These are phyloP conservation scores for Drosophila paramelanica DNA, from an alignment of 2,888 invertebrate genomes.

Conservation along the genomic window DNA sequence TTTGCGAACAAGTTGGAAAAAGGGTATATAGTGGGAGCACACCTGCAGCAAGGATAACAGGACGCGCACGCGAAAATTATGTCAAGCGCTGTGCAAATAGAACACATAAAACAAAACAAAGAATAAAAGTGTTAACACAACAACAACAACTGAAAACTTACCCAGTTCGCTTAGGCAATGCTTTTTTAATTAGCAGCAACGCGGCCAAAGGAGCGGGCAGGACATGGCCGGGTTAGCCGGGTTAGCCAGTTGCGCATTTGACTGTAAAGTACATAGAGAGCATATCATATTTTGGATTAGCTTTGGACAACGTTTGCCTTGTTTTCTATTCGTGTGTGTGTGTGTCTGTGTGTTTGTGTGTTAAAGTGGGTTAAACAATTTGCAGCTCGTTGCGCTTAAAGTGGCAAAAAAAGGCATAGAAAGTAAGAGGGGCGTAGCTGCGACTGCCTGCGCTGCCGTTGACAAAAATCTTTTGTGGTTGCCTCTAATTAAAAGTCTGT, in stretches of 20 bases:
- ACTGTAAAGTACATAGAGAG: conserved; percentile 52
- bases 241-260: conserved; percentile 49
- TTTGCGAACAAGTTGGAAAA: conserved; percentile 51
- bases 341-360: conserved; percentile 10
- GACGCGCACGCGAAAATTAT: conserved; percentile 42
- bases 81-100: conserved; percentile 71
- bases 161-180: conserved; percentile 42
- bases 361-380: conserved; percentile 59
- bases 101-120: conserved; percentile 16
- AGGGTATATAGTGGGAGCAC: conserved; percentile 27
- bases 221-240: not conserved
- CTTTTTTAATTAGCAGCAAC: conserved; percentile 57
- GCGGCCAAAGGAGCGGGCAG: not conserved
- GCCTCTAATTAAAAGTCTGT: conserved; percentile 73
- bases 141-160: conserved; percentile 34
- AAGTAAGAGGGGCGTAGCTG: conserved; percentile 27
- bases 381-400: conserved; percentile 50
- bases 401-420: conserved; percentile 22
- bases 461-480: conserved; percentile 78
- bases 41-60: conserved; percentile 51
- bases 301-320: conserved; percentile 43
- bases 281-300: conserved; percentile 64
- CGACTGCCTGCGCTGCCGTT: conserved; percentile 29
- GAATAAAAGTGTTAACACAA: conserved; percentile 13
- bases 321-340: conserved; percentile 10